These are phyloP conservation scores for Ectemnius lituratus DNA, from an alignment of 2,888 invertebrate species.

Conservation along the genomic window DNA sequence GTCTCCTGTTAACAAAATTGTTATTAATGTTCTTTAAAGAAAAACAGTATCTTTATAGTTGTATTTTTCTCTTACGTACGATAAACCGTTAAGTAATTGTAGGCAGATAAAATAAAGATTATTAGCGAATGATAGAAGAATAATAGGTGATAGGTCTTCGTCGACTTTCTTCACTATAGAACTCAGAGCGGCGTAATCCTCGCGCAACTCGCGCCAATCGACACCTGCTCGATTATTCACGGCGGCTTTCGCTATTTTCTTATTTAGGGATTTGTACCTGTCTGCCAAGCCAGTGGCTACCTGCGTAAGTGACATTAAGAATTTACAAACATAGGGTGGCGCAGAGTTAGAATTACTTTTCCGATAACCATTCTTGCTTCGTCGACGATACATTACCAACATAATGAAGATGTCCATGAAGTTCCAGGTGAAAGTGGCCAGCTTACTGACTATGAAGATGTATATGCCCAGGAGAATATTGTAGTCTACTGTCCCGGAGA, in stretches of 20 bases:
- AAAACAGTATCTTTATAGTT: neutral
- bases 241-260: conserved; percentile 74
- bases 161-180: conserved; percentile 82
- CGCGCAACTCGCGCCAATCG: conserved; percentile 83
- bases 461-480: conserved; percentile 68
- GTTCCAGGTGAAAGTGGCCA: conserved; percentile 86
- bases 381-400: conserved; percentile 76
- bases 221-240: conserved; percentile 71
- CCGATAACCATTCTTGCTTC: no score
- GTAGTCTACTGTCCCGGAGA: conserved; percentile 64
- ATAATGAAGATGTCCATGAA: conserved; percentile 87
- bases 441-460: conserved; percentile 79
- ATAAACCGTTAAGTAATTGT: conserved; percentile 84
- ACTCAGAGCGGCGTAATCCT: conserved; percentile 83
- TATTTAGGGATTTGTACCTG: conserved; percentile 82
- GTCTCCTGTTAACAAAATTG: conserved; percentile 42
- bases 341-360: no score
- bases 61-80: conserved; percentile 78
- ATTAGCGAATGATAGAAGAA: conserved; percentile 84
- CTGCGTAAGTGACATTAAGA: conserved; percentile 49
- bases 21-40: neutral
- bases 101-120: conserved; percentile 87
- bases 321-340: neutral
- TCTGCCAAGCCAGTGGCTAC: conserved; percentile 81
- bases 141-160: conserved; percentile 81